Evolutionary conservation across 1,140 invertebrate species (phyloP), one percentile per base, ranked within the genome.

Genomic region (Drosophila repletoides): DNA sequence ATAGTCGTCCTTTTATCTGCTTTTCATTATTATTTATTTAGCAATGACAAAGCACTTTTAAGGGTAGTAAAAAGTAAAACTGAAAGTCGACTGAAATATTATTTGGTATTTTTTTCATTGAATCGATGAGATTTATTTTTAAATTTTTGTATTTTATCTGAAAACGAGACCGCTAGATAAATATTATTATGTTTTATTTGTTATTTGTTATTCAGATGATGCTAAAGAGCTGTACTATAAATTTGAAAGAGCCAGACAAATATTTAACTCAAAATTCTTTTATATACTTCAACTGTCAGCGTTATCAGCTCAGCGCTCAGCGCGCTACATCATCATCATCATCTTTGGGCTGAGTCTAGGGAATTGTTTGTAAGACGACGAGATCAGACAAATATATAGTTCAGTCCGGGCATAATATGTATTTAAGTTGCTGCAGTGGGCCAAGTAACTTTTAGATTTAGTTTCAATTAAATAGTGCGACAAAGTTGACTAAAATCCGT

Each of bases 371-470:
- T 21, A 40, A 43, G 34, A 28, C 19, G 17, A 26, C 14, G 22
- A 66, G 22, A 75, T 70, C 29, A 17, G 26, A 24, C 14, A 5
- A 21, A 33, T 56, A 64, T 68, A 75, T 28, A 59, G 49, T 38
- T 40, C 52, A 48, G 9, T 31, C 14, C 14, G 21, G n/a, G 29
- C 45, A 34, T 43, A 51, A 34, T 33, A 6, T 14, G n/a, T 46
- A 64, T 33, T 41, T 51, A 34, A 51, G 24, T 19, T 31, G 46
- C 59, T 49, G 46, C 33, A 26, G 12, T 48, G 31, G n/a, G 2
- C 38, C 1, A 12, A 29, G 9, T 19, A 17, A 5, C n/a, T 31
- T 33, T 3, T 26, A 51, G 21, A 33, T 49, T 40, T 41, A 65
- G 43, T 58, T n/a, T 56, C 5, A 21, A 15, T 6, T 40, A 40